Evolutionary conservation across 2,113 vertebrate genomes (phyloP).

Genomic region (Candoia aspera): DNA sequence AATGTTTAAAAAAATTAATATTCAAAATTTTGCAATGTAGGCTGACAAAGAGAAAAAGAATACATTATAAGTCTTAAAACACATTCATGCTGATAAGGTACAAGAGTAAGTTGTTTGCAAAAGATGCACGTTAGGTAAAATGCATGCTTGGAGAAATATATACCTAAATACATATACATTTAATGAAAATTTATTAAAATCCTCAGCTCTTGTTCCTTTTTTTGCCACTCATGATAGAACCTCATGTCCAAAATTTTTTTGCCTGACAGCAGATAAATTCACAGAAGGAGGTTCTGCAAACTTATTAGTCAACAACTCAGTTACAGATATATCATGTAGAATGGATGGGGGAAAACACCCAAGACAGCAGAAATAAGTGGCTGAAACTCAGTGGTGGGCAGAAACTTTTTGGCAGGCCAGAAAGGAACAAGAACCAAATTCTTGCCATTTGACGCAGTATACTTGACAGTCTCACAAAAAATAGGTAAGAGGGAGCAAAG

Average conservation of each 20-base stretch:
- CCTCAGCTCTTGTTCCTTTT: not conserved
- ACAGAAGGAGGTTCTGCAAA: not conserved
- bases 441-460: not conserved
- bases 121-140: not conserved
- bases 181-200: not conserved
- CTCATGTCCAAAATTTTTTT: not conserved
- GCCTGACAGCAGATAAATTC: not conserved
- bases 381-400: not conserved
- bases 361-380: not conserved
- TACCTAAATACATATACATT: not conserved
- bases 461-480: not conserved
- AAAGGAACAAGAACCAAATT: not conserved
- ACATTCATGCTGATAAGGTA: not conserved
- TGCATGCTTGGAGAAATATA: not conserved
- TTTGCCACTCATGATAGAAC: not conserved
- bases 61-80: not conserved
- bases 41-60: not conserved
- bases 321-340: not conserved
- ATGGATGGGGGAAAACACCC: not conserved
- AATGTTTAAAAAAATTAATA: not conserved
- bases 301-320: not conserved
- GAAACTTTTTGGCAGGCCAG: not conserved
- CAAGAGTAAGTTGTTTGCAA: not conserved
- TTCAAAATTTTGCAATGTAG: not conserved
- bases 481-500: not conserved